Evolutionary conservation across 2,797 vertebrate genomes (phyloP), one percentile per base, ranked within the genome.

Genomic region (Aulostomus chinensis): DNA sequence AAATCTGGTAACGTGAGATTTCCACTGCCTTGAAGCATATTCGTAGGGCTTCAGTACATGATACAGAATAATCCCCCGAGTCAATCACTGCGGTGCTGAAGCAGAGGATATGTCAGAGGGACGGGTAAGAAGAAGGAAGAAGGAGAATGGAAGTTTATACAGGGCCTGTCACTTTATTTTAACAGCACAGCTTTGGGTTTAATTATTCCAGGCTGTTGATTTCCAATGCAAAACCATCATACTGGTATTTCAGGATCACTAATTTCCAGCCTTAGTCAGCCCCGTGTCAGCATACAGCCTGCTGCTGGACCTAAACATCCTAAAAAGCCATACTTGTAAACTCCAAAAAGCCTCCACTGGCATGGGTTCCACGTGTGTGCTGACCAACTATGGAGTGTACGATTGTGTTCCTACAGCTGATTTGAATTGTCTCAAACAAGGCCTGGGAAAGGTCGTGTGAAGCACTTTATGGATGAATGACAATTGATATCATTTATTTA

Each of bases 391-490:
- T 22, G n/a, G 21, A 37, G 20, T 18, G 25, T 20, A 2, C 26
- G 3, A 33, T 6, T 29, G 22, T 36, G 32, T 35, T 26, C 46
- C 20, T 7, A 13, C 32, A 12, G 28, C 17, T 47, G 3, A 28
- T 34, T 39, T 36, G 17, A 68, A 50, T 42, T 13, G 9, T 74
- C 47, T 73, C 38, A 34, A 33, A 49, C 10, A 13, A 24, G 45
- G 31, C 56, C 68, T 56, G 25, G 6, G 12, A 13, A 35, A 17
- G 67, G 73, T 70, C 57, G 5, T 9, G 32, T 56, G 40, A 81
- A 71, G 89, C 89, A 89, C 87, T 90, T 90, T 90, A 91, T 47
- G 68, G 68, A 64, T 58, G 57, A 68, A 60, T 68, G 74, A 65
- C 52, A 49, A 49, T 43, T 30, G 13, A 11, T 58, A 45, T 7